Base-by-base conservation (phyloP, 2,888 invertebrate species). In the Carterocephalus palaemon region DNA sequence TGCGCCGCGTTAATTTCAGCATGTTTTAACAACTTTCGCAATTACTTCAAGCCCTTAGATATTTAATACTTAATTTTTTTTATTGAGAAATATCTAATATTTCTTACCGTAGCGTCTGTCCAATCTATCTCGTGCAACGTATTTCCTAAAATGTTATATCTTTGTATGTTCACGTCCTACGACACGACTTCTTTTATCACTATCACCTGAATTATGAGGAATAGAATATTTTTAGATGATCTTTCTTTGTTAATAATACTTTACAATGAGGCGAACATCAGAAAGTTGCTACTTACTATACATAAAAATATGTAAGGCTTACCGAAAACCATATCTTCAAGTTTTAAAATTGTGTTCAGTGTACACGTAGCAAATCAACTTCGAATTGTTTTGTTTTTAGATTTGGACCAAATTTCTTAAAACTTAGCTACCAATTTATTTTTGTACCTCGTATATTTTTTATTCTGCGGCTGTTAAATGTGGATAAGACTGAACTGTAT, bases 221-320 rank as follows among this genome's bases (percentile, higher is more conserved):
- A 65, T 80, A 78, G 72, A 70, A 74, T 84, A 84, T 84, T 85
- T 85, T 85, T 85, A 85, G 84, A 85, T 67, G 69, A 84, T 69
- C 78, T 78, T 83, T 84, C 69, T 82, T 83, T 82, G 71, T 76
- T 79, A 67, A 66, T 62, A 59, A 65, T 78, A 79, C 72, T 67
- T 70, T 74, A 62, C 58, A 65, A 66, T 64, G 62, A 62, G 57
- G 66, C 67, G 60, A 57, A 58, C 49, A 52, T 51, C 51, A 51
- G 52, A 52, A n/a, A n/a, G 57, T 52, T 56, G 56, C 57, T 67
- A 66, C 67, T 70, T 67, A 71, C 70, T 75, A 65, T 64, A 59
- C 58, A 67, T 51, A 62, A 70, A 49, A 51, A 52, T 41, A 70
- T 61, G 64, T 73, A 75, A 78, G 75, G 75, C 74, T 78, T 76